phyloP scores from a whole-genome alignment of 2,797 vertebrate species.

The Myotis vivesi region DNA sequence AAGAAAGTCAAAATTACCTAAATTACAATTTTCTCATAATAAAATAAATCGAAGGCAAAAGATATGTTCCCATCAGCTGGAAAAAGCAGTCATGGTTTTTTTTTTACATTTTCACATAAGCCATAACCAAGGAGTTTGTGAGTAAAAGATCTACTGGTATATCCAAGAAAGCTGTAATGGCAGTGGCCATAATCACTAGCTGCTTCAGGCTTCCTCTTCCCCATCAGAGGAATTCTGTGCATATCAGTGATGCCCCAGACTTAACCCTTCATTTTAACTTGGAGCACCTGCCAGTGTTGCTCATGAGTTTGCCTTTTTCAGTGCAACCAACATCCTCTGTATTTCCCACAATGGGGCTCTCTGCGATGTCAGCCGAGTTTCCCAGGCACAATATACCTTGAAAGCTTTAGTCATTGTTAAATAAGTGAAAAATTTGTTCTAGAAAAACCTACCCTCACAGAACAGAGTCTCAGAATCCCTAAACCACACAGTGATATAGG shows the following conservation, averaged over 20 bases:
- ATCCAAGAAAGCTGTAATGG: neutral
- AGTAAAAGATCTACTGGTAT: neutral
- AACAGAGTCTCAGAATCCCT: neutral
- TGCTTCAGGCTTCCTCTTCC: neutral
- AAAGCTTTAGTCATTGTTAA: neutral
- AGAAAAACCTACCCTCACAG: neutral
- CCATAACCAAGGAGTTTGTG: neutral
- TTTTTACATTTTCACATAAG: neutral
- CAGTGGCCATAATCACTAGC: no score
- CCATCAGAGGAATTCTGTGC: neutral
- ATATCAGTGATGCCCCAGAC: neutral
- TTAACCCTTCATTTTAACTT: neutral
- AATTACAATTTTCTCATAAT: neutral
- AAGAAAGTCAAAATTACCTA: conserved; percentile 9
- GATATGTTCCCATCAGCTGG: neutral
- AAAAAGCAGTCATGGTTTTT: neutral
- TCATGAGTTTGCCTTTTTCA: neutral
- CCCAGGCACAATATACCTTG: neutral
- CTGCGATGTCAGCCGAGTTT: neutral
- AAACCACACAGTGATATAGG: neutral
- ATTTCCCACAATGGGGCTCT: neutral
- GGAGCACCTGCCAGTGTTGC: neutral
- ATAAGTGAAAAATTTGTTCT: neutral
- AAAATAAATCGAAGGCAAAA: conserved; percentile 25
- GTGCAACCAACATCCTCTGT: neutral